Percentiles rank a stretch among this genome's conserved stretches.
These are phyloP conservation scores for Drosophila suboccidentalis DNA, from an alignment of 2,888 invertebrate genomes.

Conservation along the genomic window DNA sequence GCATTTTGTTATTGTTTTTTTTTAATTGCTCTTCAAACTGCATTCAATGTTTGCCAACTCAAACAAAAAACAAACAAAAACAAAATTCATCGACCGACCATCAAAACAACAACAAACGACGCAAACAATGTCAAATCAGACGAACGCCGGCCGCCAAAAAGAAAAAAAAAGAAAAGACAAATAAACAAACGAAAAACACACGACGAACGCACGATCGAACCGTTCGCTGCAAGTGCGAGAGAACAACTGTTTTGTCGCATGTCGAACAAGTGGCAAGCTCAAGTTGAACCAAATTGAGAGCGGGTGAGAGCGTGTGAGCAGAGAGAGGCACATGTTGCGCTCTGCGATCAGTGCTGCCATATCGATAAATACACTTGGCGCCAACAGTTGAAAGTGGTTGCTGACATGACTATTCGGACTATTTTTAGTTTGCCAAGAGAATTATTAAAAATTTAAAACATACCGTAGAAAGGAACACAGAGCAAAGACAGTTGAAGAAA, in stretches of 20 bases:
- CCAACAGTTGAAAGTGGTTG: background rate
- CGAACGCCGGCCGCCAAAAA: conserved; percentile 19
- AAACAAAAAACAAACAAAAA: conserved; percentile 35
- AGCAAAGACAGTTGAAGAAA: too few relatives aligned
- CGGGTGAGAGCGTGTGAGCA: background rate
- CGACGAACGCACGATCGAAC: conserved; percentile 23
- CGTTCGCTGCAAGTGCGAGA: conserved; percentile 35
- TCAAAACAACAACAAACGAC: conserved; percentile 22
- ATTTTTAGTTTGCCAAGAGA: too few relatives aligned
- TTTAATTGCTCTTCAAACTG: conserved; percentile 8
- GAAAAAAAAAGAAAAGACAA: conserved; percentile 1
- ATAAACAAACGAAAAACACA: conserved; percentile 2
- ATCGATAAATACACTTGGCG: background rate
- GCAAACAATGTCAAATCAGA: conserved; percentile 32
- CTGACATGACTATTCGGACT: too few relatives aligned
- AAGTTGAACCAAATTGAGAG: conserved; percentile 7
- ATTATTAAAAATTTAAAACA: too few relatives aligned
- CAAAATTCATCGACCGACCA: conserved; percentile 21
- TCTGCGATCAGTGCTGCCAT: conserved; percentile 1
- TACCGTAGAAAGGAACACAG: too few relatives aligned
- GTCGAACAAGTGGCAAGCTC: conserved; percentile 11
- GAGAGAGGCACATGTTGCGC: conserved; percentile 16
- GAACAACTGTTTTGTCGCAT: conserved; percentile 42
- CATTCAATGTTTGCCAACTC: conserved; percentile 20
- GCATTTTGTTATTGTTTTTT: conserved; percentile 31